Evolutionary conservation across 2,797 vertebrate genomes (phyloP), one percentile per base, ranked within the genome.

Genomic region (Galago senegalensis): DNA sequence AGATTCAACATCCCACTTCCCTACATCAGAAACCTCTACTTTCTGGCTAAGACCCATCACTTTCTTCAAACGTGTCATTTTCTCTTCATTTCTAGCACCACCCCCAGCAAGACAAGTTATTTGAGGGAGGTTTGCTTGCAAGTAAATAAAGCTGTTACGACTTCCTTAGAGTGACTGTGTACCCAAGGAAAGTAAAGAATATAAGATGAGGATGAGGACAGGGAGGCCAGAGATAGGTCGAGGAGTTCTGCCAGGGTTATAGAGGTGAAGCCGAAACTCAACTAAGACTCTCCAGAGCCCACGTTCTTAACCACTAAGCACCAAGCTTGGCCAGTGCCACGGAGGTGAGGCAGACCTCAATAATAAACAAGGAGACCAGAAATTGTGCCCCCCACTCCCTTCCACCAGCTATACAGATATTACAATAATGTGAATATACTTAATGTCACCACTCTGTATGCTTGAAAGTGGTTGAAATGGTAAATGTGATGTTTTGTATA

Each of bases 31-130:
- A 70, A 73, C 16, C 72, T 79, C 83, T 91, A 31, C 34, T 67
- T 91, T 89, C 91, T 83, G 40, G 53, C 89, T 34, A 53, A 87
- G 61, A 69, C 43, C 56, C 58, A 61, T 56, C 69, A 4, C 2
- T 93, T 88, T 91, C 80, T 93, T 84, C 67, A 87, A 89, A 90
- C 0, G 1, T 10, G 76, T 49, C 40, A 49, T 79, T 93, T 91
- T 82, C 76, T 88, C 60, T 82, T 92, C 49, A 63, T 31, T 77
- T 69, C 49, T 69, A 89, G 34, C 27, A 25, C 11, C 14, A 46
- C 27, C 27, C 31, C 73, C 21, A 12, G 5, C 1, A 91, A 75
- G 49, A 82, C 58, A 75, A 89, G 49, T 49, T 67, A 69, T 79
- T 69, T 49, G 70, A 31, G 29, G 69, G 23, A 3, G 23, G 14